Evolutionary conservation across 2,888 invertebrate species (phyloP).

Genomic region (Andrena praecox): DNA sequence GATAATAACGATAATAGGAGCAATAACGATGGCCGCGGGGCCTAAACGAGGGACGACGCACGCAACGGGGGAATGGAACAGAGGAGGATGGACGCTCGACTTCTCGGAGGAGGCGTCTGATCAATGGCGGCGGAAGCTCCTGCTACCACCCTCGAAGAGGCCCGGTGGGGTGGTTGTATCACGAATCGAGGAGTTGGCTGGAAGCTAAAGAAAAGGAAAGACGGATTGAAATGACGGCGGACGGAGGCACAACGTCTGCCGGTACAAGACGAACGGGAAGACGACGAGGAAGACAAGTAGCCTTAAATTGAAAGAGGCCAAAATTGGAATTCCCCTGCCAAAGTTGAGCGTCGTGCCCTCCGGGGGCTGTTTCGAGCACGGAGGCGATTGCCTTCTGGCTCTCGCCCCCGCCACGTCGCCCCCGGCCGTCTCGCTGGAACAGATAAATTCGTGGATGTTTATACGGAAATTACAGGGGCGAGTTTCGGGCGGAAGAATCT

Average conservation of each 20-base stretch:
- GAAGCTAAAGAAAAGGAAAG: constrained; percentile 29
- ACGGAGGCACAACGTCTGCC: constrained; percentile 32
- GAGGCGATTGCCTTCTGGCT: constrained; percentile 61
- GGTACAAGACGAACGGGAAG: constrained; percentile 59
- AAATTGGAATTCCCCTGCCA: constrained; percentile 82
- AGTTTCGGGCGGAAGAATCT: constrained; percentile 35
- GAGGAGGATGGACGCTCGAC: constrained; percentile 14
- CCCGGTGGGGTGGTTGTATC: constrained; percentile 49
- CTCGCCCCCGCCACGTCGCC: background rate
- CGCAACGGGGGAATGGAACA: background rate
- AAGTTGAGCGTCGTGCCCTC: constrained; percentile 72
- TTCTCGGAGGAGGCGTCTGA: constrained; percentile 42
- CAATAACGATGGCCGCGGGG: constrained; percentile 57
- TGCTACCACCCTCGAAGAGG: background rate
- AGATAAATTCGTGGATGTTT: constrained; percentile 75
- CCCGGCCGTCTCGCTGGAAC: constrained; percentile 22
- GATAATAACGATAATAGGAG: constrained; percentile 63
- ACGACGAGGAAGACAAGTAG: constrained; percentile 78
- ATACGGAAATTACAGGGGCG: constrained; percentile 74
- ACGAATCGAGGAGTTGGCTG: constrained; percentile 29
- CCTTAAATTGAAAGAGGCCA: constrained; percentile 81
- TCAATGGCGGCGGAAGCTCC: constrained; percentile 46
- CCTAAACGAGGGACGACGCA: background rate
- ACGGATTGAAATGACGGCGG: constrained; percentile 48
- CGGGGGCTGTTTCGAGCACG: constrained; percentile 68